These are phyloP conservation scores for Achroia grisella DNA, from an alignment of 1,140 invertebrate genomes.

Conservation along the genomic window DNA sequence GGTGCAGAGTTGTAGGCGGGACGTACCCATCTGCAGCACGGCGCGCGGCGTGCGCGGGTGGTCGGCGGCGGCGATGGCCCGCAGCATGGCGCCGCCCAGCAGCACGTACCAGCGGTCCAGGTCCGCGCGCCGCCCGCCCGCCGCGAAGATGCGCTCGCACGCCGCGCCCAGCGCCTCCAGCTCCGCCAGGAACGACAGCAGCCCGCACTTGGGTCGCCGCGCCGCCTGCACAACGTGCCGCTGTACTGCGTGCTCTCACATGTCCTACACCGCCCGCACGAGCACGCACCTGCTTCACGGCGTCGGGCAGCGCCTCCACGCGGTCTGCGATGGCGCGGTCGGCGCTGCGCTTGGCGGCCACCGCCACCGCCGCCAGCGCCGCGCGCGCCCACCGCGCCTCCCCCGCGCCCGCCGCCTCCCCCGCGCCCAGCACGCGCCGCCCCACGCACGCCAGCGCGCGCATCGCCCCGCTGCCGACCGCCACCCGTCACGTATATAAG, in stretches of 20 bases:
- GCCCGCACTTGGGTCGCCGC: slow-evolving; percentile 85
- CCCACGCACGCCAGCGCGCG: slow-evolving; percentile 78
- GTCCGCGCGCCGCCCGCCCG: slow-evolving; percentile 92
- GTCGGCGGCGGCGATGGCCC: slow-evolving; percentile 84
- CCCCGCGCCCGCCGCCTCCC: slow-evolving; percentile 6
- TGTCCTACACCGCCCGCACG: too few relatives aligned
- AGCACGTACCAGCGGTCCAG: slow-evolving; percentile 95
- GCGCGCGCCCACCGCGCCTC: too few relatives aligned
- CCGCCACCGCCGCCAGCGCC: slow-evolving; percentile 72
- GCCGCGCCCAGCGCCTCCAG: slow-evolving; percentile 92
- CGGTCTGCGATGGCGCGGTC: slow-evolving; percentile 94
- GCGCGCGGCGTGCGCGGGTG: slow-evolving; percentile 95
- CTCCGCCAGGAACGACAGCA: slow-evolving; percentile 93
- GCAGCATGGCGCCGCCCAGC: slow-evolving; percentile 90
- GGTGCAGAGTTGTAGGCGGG: too few relatives aligned
- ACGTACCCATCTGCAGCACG: slow-evolving; percentile 92
- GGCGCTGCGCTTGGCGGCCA: slow-evolving; percentile 91
- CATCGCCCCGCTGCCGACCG: slow-evolving; percentile 93
- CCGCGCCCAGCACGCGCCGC: slow-evolving; percentile 78
- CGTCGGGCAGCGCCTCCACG: slow-evolving; percentile 87
- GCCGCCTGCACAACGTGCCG: neutral
- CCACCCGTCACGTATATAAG: too few relatives aligned
- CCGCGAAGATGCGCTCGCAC: slow-evolving; percentile 90
- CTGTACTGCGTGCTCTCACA: neutral
- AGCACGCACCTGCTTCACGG: slow-evolving; percentile 78